Base-by-base conservation (phyloP, 35 echinoderm and acorn worm species). In the Eucidaris tribuloides region DNA sequence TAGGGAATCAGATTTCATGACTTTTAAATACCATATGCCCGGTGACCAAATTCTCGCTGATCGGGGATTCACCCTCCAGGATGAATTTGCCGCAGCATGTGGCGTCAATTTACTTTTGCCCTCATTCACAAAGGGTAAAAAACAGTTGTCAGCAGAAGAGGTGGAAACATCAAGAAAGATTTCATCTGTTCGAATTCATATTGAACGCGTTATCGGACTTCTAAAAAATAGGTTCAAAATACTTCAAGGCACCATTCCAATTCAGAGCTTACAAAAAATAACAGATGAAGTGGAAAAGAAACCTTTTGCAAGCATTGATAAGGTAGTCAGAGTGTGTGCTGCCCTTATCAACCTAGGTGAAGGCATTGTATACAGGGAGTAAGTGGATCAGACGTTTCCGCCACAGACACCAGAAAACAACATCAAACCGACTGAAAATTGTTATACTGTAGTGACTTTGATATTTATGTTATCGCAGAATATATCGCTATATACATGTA, bases 21-120 rank as follows among this genome's bases (percentile, higher is more conserved):
- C 38, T 68, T 37, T 15, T 84, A 30, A 77, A 23, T 76, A 25
- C 24, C 83, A 85, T 85, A 71, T 74, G 62, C 65, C 62, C 17
- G 83, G 83, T 46, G 83, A 85, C 49, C 83, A 85, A 76, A 85
- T 85, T 46, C 49, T 85, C 54, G 46, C 83, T 19, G 83, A 85
- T 40, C 34, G 83, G 36, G 83, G 83, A 20, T 85, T 85, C 31
- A 87, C 71, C 36, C 57, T 87, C 33, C 48, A 59, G 32, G 84
- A 87, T 87, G 71, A 79, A 79, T 76, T 85, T 49, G 48, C 70
- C 27, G 54, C 74, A 45, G 46, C 24, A 23, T 79, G 74, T 80
- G 34, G 46, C 18, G 74, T 37, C 14, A 63, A 62, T 62, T 5
- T 62, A 32, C 59, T 62, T 27, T 62, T 62, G 35, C 59, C 59